Evolutionary conservation across 2,888 invertebrate species (phyloP).

Genomic region (Tenthredo scrophulariae): DNA sequence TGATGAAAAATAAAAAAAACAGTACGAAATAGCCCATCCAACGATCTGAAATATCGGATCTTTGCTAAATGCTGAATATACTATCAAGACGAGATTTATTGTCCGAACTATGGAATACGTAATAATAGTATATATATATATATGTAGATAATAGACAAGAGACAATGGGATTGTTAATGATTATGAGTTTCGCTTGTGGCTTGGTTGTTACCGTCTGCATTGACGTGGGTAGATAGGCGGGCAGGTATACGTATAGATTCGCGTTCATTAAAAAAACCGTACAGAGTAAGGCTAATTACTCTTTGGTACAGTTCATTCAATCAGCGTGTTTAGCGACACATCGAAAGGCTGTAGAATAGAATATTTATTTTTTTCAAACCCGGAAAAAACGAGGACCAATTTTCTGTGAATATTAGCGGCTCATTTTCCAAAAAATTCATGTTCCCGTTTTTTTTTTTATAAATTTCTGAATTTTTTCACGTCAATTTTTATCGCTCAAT

Average conservation of each 20-base stretch:
- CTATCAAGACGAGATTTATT: too few species aligned
- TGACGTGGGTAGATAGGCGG: constrained; percentile 6
- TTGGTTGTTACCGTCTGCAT: neutral
- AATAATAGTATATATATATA: neutral
- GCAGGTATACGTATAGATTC: neutral
- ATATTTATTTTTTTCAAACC: neutral
- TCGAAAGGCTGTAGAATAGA: neutral
- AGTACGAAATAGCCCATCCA: too few species aligned
- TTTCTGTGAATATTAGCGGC: too few species aligned
- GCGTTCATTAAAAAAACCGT: constrained; percentile 3
- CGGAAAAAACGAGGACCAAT: too few species aligned
- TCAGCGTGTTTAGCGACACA: constrained; percentile 4
- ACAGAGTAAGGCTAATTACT: constrained; percentile 5
- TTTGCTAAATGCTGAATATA: too few species aligned
- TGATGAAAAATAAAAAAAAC: too few species aligned
- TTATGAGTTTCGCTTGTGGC: neutral
- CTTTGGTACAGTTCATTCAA: constrained; percentile 1
- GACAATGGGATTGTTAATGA: constrained; percentile 32
- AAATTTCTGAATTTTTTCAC: neutral
- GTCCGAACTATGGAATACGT: neutral
- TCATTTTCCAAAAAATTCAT: too few species aligned
- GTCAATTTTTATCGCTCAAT: too few species aligned
- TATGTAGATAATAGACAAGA: neutral
- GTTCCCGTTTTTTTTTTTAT: too few species aligned
- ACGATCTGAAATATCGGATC: too few species aligned